Conservation (phyloP, 2,888 invertebrate species). For the Amblyjoppa proteus region DNA sequence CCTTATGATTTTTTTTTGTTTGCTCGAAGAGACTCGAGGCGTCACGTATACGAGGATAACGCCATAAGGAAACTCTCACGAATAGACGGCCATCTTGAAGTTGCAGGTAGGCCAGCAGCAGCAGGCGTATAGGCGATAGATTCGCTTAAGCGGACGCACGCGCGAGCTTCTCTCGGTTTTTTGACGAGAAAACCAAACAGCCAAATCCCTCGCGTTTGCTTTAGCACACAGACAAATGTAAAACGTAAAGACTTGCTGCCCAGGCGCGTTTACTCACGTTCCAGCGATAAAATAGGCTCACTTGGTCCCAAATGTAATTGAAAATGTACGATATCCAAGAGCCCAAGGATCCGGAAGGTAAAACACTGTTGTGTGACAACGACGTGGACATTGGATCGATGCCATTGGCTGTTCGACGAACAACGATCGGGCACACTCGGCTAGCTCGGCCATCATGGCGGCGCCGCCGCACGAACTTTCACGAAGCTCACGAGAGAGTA, state of each 20-base stretch:
- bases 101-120: slow-evolving; percentile 36
- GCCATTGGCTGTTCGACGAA: slow-evolving; percentile 76
- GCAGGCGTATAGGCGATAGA: slow-evolving; percentile 21
- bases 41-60: slow-evolving; percentile 62
- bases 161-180: slow-evolving; percentile 69
- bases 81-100: slow-evolving; percentile 81
- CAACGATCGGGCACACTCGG: slow-evolving; percentile 72
- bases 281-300: slow-evolving; percentile 75
- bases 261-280: slow-evolving; percentile 77
- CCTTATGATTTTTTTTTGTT: neutral
- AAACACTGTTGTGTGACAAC: slow-evolving; percentile 81
- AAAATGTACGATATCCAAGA: slow-evolving; percentile 78
- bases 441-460: slow-evolving; percentile 41
- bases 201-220: neutral
- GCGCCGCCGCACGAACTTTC: slow-evolving; percentile 40
- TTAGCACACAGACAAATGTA: neutral
- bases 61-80: slow-evolving; percentile 78
- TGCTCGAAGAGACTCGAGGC: neutral
- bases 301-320: slow-evolving; percentile 79
- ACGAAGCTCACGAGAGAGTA: slow-evolving; percentile 16
- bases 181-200: neutral
- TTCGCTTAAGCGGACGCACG: slow-evolving; percentile 75
- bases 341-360: slow-evolving; percentile 77
- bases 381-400: slow-evolving; percentile 82
- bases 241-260: slow-evolving; percentile 8